These are phyloP conservation scores for Eidolon dupreanum DNA, from an alignment of 2,797 vertebrate genomes.

Conservation along the genomic window DNA sequence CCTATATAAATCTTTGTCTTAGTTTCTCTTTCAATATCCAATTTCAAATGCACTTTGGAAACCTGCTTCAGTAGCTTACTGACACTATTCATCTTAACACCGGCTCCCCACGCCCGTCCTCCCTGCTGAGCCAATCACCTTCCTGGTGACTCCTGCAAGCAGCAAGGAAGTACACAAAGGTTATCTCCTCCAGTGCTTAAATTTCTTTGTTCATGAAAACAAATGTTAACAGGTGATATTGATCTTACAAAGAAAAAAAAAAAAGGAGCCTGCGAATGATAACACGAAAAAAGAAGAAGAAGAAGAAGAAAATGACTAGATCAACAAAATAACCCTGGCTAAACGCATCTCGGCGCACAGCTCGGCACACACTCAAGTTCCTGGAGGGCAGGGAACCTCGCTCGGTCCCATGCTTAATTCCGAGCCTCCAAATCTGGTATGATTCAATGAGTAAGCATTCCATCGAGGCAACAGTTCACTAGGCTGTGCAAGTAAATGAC, in stretches of 20 bases:
- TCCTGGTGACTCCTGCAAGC: background rate
- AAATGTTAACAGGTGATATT: background rate
- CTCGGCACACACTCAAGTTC: background rate
- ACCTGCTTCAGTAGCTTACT: background rate
- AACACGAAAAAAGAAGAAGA: background rate
- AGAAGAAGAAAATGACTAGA: background rate
- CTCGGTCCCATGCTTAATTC: background rate
- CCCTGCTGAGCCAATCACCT: background rate
- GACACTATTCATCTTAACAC: background rate
- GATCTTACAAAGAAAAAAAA: background rate
- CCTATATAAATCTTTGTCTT: background rate
- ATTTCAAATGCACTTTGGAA: background rate
- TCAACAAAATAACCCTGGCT: background rate
- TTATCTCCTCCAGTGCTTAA: background rate
- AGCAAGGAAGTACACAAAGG: background rate
- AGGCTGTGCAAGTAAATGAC: background rate
- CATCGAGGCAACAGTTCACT: background rate
- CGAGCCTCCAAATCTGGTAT: background rate
- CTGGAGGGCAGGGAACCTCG: background rate
- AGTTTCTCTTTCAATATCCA: conserved; percentile 8
- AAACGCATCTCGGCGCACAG: background rate
- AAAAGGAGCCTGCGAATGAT: background rate
- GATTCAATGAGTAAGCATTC: background rate
- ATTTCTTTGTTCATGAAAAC: conserved; percentile 39
- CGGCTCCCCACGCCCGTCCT: background rate